Conservation (phyloP, 2,797 vertebrate species). For the Dallia pectoralis region DNA sequence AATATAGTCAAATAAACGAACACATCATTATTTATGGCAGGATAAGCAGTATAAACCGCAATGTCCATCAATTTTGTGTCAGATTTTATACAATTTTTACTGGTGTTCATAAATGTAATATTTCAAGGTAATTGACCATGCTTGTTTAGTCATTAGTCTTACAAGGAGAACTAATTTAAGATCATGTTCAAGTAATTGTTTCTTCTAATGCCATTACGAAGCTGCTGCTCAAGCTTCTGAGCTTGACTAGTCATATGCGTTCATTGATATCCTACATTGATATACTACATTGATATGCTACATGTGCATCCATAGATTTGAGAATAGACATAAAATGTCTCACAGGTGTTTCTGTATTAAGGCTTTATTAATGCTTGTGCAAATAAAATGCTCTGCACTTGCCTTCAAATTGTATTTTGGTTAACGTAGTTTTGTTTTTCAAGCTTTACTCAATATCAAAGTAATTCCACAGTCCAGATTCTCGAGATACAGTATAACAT, state of each 20-base stretch:
- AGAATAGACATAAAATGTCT: neutral
- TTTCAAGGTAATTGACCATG: neutral
- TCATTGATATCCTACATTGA: neutral
- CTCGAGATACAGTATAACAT: neutral
- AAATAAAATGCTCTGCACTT: neutral
- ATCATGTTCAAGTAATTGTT: neutral
- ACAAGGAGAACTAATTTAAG: neutral
- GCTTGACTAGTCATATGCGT: too few relatives aligned
- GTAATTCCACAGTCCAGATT: neutral
- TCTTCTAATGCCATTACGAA: neutral
- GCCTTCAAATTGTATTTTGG: neutral
- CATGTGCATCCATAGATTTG: neutral
- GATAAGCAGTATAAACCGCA: neutral
- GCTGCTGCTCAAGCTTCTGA: neutral
- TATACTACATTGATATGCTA: too few relatives aligned
- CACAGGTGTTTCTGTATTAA: neutral
- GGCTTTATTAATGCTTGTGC: neutral
- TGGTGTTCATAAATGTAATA: neutral
- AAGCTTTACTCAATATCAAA: neutral
- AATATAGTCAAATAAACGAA: constrained; percentile 11
- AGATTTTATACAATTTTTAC: neutral
- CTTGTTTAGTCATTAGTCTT: neutral
- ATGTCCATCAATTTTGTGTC: neutral
- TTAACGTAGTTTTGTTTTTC: neutral
- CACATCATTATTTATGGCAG: constrained; percentile 16